Percentiles rank a stretch among this genome's conserved stretches.
These are phyloP conservation scores for Erebia epiphron DNA, from an alignment of 2,888 invertebrate species.

Conservation along the genomic window DNA sequence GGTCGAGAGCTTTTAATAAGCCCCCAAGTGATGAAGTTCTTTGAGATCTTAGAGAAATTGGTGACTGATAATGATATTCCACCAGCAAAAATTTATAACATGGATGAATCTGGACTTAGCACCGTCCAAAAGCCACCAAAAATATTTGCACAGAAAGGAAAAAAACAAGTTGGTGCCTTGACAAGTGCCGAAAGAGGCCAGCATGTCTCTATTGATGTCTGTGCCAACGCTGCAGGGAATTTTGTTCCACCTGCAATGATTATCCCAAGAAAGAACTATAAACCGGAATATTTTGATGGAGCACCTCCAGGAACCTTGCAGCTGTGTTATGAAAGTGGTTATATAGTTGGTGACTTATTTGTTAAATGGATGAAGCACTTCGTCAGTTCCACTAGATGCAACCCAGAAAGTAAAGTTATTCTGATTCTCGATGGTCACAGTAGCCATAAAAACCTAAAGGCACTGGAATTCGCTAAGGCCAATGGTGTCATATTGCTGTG, in stretches of 20 bases:
- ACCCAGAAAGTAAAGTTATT: neutral
- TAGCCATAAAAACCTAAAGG: constrained; percentile 8
- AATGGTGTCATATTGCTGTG: constrained; percentile 1
- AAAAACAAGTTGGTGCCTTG: constrained; percentile 34
- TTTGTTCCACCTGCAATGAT: constrained; percentile 8
- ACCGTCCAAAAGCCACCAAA: constrained; percentile 32
- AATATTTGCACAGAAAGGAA: constrained; percentile 34
- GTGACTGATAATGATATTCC: constrained; percentile 26
- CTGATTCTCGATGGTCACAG: constrained; percentile 1
- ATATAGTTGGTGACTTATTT: neutral
- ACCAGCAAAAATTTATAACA: constrained; percentile 32
- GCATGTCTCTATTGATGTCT: neutral
- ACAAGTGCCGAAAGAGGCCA: constrained; percentile 8
- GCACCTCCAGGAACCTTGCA: neutral
- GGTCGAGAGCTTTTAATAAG: constrained; percentile 35
- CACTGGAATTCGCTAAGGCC: neutral
- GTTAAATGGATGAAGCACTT: neutral
- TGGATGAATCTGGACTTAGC: constrained; percentile 34
- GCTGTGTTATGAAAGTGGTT: neutral
- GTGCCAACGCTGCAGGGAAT: neutral
- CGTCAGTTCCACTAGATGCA: neutral
- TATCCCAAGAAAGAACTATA: constrained; percentile 1
- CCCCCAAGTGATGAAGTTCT: constrained; percentile 30
- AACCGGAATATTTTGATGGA: neutral
- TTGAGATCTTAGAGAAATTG: constrained; percentile 23